Base-by-base conservation (phyloP, 2,113 vertebrate species). In the Alces alces region DNA sequence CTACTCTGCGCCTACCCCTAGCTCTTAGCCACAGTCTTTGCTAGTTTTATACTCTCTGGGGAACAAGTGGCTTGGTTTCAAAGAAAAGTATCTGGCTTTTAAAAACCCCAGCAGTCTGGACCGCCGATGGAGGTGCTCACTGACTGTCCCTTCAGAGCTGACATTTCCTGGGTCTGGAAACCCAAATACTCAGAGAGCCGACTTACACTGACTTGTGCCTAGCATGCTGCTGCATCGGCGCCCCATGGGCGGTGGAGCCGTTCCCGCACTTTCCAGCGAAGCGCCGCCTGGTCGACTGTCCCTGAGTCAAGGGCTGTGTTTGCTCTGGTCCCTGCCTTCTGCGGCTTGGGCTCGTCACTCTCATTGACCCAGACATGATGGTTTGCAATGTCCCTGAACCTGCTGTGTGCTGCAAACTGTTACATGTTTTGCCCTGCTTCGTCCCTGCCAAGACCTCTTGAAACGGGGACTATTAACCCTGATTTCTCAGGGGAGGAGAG, bases 211-310 rank as follows among this genome's bases (percentile, higher is more conserved):
- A 73, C 28, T 10, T 13, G 11, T 3, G 39, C 36, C 25, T 6
- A 0, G 27, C 0, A 4, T 23, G 8, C 54, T 2, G 11, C 17
- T 1, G n/a, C 45, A 0, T 1, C 39, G 79, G 36, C 15, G 15
- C 27, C 43, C 1, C 12, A 1, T 7, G 28, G 1, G 7, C 0
- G 23, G 57, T 1, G 64, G 17, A 3, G 33, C 28, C 1, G 1
- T 15, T 11, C 36, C 1, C 11, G n/a, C 2, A 6, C 45, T 2
- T 83, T 28, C 45, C 57, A 10, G 14, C 2, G 2, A n/a, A 58
- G 12, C 0, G 0, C 28, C 9, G 36, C 36, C 61, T 6, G 23
- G 54, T 4, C 2, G 0, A 12, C 36, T 4, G 16, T 7, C 36
- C 39, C 36, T 17, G 36, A 4, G 36, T 33, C 12, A 15, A n/a